A percentile compares a stretch with the other conserved stretches of the same genome.
These are phyloP conservation scores for Amblyteles armatorius DNA, from an alignment of 2,888 invertebrate genomes.

Conservation along the genomic window DNA sequence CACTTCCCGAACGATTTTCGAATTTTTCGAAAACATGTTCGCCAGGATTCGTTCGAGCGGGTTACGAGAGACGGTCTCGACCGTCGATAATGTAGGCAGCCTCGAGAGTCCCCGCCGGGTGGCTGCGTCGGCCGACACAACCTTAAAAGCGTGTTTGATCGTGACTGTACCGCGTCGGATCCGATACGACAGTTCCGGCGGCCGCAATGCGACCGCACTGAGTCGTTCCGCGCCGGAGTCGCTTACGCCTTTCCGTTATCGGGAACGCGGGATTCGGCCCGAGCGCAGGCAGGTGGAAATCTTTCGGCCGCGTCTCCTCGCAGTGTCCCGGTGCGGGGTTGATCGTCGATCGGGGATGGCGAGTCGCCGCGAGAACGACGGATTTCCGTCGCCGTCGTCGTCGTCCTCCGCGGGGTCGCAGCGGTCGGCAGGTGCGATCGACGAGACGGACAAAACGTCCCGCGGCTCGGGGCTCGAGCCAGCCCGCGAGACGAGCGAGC, in stretches of 20 bases:
- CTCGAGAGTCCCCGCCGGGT: too few species aligned
- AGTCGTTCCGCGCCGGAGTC: neutral
- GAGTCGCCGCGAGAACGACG: slow-evolving; percentile 63
- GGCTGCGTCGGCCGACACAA: neutral
- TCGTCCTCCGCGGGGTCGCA: slow-evolving; percentile 67
- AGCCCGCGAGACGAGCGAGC: slow-evolving; percentile 58
- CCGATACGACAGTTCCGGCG: neutral
- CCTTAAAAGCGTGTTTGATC: neutral
- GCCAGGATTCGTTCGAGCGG: too few species aligned
- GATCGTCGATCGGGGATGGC: slow-evolving; percentile 67
- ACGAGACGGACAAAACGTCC: slow-evolving; percentile 47
- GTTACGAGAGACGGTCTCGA: too few species aligned
- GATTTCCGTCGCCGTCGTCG: slow-evolving; percentile 72
- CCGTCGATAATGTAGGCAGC: too few species aligned
- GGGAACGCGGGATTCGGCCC: too few species aligned
- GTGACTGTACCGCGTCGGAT: neutral
- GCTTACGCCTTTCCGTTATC: neutral
- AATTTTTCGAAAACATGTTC: too few species aligned
- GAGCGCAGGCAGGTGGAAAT: too few species aligned
- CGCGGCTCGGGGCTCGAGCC: slow-evolving; percentile 44
- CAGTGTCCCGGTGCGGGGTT: neutral
- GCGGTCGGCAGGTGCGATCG: slow-evolving; percentile 43
- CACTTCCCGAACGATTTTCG: too few species aligned
- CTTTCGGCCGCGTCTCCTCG: neutral
- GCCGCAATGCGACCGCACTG: neutral